Evolutionary conservation across 2,113 vertebrate species (phyloP).

Genomic region (Crotophaga sulcirostris): DNA sequence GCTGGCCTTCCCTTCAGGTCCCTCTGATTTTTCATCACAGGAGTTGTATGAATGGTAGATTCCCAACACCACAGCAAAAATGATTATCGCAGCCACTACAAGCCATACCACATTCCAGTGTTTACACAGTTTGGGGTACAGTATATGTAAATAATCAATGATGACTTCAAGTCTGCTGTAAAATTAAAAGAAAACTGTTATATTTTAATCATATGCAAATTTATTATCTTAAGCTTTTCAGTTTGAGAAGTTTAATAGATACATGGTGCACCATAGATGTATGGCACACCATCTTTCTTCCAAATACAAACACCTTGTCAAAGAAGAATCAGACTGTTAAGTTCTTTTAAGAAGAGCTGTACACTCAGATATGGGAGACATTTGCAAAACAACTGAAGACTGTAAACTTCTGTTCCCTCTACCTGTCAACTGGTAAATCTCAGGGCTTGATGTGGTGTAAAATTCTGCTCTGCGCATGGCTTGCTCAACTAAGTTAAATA

Average conservation of each 20-base stretch:
- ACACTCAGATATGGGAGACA: not conserved
- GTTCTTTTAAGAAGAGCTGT: not conserved
- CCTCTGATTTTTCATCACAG: constrained; percentile 71
- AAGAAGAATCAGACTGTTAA: not conserved
- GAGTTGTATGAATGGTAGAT: constrained; percentile 78
- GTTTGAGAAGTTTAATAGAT: not conserved
- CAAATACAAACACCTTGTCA: not conserved
- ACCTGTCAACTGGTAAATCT: not conserved
- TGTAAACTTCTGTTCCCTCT: not conserved
- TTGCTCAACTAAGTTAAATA: not conserved
- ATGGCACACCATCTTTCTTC: not conserved
- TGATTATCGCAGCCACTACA: constrained; percentile 71
- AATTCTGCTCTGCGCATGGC: not conserved
- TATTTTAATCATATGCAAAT: not conserved
- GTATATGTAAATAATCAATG: constrained; percentile 78
- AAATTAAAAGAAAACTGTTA: constrained; percentile 54
- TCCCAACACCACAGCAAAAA: constrained; percentile 76
- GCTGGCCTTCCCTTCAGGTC: constrained; percentile 67
- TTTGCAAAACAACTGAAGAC: not conserved
- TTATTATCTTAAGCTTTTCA: not conserved
- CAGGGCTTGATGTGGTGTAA: not conserved
- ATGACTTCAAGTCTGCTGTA: constrained; percentile 83
- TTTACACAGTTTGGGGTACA: constrained; percentile 80
- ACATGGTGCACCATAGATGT: not conserved
- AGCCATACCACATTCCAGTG: constrained; percentile 82